Percentiles rank a stretch among this genome's conserved stretches.
phyloP scores from a whole-genome alignment of 2,888 invertebrate genomes.

The Bombyx huttoni region DNA sequence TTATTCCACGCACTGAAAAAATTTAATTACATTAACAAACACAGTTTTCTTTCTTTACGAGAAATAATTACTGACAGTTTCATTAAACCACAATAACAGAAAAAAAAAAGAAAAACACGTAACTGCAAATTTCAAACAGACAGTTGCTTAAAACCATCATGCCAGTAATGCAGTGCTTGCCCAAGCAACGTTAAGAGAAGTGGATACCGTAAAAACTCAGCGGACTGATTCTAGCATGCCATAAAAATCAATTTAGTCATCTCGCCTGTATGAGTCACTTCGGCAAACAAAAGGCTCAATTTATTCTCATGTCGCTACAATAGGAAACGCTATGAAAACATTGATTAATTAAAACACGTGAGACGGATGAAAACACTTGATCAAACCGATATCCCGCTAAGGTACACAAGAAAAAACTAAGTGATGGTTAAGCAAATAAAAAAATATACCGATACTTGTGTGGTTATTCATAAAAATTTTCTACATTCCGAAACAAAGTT shows the following conservation, averaged over 20 bases:
- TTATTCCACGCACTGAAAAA: neutral
- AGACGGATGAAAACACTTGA: neutral
- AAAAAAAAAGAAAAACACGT: neutral
- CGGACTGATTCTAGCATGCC: conserved; percentile 51
- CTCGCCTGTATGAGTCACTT: conserved; percentile 43
- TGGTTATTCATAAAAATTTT: too few species aligned
- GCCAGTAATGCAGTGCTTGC: neutral
- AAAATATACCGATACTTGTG: too few species aligned
- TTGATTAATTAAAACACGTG: conserved; percentile 6
- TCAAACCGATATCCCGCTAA: neutral
- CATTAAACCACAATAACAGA: neutral
- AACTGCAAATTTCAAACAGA: neutral
- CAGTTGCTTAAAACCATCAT: too few species aligned
- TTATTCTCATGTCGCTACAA: neutral
- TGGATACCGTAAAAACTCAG: conserved; percentile 35
- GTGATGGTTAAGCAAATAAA: neutral
- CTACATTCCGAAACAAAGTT: too few species aligned
- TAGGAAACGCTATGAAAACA: conserved; percentile 3
- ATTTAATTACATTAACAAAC: neutral
- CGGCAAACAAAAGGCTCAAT: conserved; percentile 23
- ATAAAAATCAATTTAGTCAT: conserved; percentile 60
- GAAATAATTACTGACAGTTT: neutral
- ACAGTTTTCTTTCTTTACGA: neutral
- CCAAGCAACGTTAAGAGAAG: conserved; percentile 17
- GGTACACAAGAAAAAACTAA: neutral